Conservation (phyloP, 2,888 invertebrate species). For the Melieria crassipennis region DNA sequence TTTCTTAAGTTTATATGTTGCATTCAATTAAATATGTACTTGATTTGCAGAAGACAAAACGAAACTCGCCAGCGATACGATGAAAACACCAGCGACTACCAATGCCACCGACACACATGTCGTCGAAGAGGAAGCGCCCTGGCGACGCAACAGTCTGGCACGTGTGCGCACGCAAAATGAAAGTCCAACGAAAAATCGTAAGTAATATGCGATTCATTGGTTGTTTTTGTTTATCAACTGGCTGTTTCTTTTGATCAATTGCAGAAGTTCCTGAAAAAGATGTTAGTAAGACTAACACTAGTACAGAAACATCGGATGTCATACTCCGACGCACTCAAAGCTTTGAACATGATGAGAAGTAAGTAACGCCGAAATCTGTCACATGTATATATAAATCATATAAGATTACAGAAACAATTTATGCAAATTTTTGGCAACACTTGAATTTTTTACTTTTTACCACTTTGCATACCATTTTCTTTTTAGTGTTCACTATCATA, state of each 20-base stretch:
- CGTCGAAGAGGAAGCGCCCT: conserved; percentile 71
- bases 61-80: conserved; percentile 56
- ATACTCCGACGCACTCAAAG: conserved; percentile 84
- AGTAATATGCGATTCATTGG: conserved; percentile 43
- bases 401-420: conserved; percentile 11
- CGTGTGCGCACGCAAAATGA: conserved; percentile 68
- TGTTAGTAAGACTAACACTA: conserved; percentile 54
- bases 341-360: conserved; percentile 90
- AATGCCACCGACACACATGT: conserved; percentile 41
- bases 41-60: conserved; percentile 54
- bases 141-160: conserved; percentile 73
- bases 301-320: conserved; percentile 71
- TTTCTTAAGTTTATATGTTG: not conserved
- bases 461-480: too few species aligned
- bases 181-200: conserved; percentile 69
- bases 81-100: conserved; percentile 47
- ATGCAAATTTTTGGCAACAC: not conserved
- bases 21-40: conserved; percentile 9
- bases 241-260: conserved; percentile 40
- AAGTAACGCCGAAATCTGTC: conserved; percentile 66
- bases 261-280: conserved; percentile 70
- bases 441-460: conserved; percentile 6
- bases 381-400: conserved; percentile 12
- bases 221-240: not conserved
- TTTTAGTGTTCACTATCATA: too few species aligned